phyloP scores from a whole-genome alignment of 2,888 invertebrate genomes.

The Homarus gammarus region DNA sequence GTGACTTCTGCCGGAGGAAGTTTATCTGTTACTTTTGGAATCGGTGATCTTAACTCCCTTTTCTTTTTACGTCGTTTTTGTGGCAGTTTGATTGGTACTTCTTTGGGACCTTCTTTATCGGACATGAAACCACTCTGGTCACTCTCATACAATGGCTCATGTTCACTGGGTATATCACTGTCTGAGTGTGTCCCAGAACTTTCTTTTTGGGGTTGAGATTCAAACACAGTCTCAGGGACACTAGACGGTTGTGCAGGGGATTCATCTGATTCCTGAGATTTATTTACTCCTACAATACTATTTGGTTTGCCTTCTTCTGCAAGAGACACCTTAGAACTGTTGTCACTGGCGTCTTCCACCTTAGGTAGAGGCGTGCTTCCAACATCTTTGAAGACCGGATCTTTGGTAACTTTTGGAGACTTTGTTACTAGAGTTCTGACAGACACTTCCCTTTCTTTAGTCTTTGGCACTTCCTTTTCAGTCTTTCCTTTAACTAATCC shows the following conservation, averaged over 20 bases:
- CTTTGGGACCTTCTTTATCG: conserved; percentile 74
- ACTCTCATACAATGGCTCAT: conserved; percentile 74
- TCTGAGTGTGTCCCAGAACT: conserved; percentile 74
- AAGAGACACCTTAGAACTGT: conserved; percentile 19
- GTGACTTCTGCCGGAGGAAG: conserved; percentile 58
- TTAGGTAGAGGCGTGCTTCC: conserved; percentile 21
- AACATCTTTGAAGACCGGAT: conserved; percentile 33
- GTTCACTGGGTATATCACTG: conserved; percentile 75
- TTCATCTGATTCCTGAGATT: conserved; percentile 16
- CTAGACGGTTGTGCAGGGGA: conserved; percentile 71
- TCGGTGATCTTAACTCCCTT: conserved; percentile 78
- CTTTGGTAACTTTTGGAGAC: conserved; percentile 54
- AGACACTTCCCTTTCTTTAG: conserved; percentile 21
- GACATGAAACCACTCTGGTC: conserved; percentile 76
- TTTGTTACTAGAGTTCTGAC: conserved; percentile 44
- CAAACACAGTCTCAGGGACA: conserved; percentile 70
- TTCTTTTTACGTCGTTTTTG: conserved; percentile 77
- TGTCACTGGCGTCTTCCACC: conserved; percentile 31
- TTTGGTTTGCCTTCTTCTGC: conserved; percentile 25
- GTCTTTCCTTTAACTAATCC: conserved; percentile 51
- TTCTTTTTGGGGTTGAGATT: conserved; percentile 36
- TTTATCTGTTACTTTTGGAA: conserved; percentile 77
- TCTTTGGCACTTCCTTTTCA: conserved; percentile 50
- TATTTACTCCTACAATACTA: not conserved
- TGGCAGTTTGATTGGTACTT: conserved; percentile 53